These are phyloP conservation scores for Natator depressus DNA, from an alignment of 2,113 vertebrate species.

Conservation along the genomic window DNA sequence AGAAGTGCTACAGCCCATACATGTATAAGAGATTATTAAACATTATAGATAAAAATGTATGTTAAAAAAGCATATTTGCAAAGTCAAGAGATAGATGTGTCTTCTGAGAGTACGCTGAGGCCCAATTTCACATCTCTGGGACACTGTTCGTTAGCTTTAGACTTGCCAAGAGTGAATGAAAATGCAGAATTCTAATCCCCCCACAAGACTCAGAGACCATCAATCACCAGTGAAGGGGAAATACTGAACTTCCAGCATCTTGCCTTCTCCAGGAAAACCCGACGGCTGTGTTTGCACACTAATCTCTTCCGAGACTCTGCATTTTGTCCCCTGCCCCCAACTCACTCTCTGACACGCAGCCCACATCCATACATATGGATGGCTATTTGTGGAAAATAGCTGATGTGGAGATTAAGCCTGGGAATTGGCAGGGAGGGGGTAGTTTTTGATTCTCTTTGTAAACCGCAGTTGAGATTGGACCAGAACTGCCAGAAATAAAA, in stretches of 20 bases:
- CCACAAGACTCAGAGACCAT: neutral
- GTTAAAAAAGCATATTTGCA: neutral
- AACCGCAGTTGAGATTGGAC: neutral
- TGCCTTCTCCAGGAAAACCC: slow-evolving; percentile 10
- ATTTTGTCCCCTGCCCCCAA: slow-evolving; percentile 12
- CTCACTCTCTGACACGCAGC: neutral
- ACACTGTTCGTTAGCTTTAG: neutral
- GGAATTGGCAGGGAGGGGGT: neutral
- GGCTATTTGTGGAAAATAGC: neutral
- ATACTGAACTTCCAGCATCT: slow-evolving; percentile 8
- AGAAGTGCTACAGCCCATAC: neutral
- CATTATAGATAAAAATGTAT: neutral
- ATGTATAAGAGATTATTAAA: neutral
- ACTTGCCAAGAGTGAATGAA: slow-evolving; percentile 1
- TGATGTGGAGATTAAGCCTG: neutral
- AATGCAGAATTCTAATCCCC: slow-evolving; percentile 28
- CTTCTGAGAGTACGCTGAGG: neutral
- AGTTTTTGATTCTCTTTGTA: neutral
- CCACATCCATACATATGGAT: neutral
- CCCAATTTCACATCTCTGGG: slow-evolving; percentile 15
- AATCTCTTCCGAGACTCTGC: slow-evolving; percentile 29
- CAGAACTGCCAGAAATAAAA: slow-evolving; percentile 23
- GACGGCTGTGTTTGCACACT: neutral
- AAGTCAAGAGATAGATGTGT: neutral
- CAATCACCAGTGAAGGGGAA: slow-evolving; percentile 34